Percentiles rank a stretch among this genome's conserved stretches.
These are phyloP conservation scores for Pelodiscus sinensis DNA, from an alignment of 2,113 vertebrate genomes.

Conservation along the genomic window DNA sequence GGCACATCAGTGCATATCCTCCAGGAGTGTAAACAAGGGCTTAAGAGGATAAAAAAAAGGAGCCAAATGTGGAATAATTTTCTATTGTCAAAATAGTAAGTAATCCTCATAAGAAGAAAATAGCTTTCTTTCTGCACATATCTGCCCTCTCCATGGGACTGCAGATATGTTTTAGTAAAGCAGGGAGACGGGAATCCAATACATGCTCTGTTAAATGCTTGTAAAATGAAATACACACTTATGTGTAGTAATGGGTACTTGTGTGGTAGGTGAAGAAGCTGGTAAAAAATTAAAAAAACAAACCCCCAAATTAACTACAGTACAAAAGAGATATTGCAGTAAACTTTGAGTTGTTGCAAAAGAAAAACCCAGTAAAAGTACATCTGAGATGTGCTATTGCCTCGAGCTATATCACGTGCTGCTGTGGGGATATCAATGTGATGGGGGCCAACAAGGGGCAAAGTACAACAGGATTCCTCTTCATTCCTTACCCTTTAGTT, in stretches of 20 bases:
- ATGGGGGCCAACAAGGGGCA: no score
- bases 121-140: background rate
- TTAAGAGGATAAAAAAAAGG: background rate
- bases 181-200: background rate
- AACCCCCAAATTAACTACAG: background rate
- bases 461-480: no score
- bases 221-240: background rate
- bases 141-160: background rate
- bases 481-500: no score
- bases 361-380: background rate
- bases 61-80: background rate
- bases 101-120: background rate
- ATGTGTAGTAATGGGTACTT: background rate
- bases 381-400: background rate
- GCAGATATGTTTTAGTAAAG: background rate
- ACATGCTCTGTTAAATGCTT: background rate
- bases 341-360: background rate
- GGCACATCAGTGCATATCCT: no score
- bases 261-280: background rate
- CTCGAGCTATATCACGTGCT: background rate
- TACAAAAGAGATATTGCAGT: background rate
- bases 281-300: background rate
- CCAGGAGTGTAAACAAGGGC: background rate
- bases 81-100: background rate
- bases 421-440: background rate